Conservation (phyloP, 1,140 invertebrate genomes). For the Luehdorfia chinensis region DNA sequence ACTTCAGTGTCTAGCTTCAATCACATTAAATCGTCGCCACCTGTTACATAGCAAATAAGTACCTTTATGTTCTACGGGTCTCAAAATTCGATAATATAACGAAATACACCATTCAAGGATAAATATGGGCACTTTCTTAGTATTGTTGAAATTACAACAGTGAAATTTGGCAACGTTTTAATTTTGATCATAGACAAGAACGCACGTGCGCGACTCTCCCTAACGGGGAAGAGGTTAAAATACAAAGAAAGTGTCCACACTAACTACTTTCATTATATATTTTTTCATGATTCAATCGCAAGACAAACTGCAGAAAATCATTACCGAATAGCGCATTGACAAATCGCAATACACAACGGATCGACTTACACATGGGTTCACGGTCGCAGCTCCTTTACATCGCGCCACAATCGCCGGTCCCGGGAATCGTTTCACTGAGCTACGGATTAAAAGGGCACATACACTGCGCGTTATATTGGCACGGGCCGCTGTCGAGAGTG, state of each 20-base stretch:
- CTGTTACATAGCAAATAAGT: conserved; percentile 40
- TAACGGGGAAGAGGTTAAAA: conserved; percentile 51
- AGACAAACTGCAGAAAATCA: conserved; percentile 19
- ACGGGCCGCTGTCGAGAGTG: conserved; percentile 9
- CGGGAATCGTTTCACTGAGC: conserved; percentile 52
- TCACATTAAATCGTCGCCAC: conserved; percentile 32
- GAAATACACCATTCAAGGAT: conserved; percentile 4
- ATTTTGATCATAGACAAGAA: conserved; percentile 41
- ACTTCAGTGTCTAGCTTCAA: conserved; percentile 36
- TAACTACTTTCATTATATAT: too few relatives aligned
- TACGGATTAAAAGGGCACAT: conserved; percentile 37
- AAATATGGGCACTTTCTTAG: too few relatives aligned
- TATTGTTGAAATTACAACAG: conserved; percentile 16
- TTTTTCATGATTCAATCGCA: too few relatives aligned
- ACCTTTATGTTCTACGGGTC: not conserved
- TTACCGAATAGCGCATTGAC: conserved; percentile 2
- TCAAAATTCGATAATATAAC: not conserved
- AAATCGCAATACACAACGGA: conserved; percentile 35
- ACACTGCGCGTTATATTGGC: conserved; percentile 38
- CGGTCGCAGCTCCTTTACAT: conserved; percentile 69
- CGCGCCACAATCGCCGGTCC: conserved; percentile 67
- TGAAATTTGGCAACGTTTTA: too few relatives aligned
- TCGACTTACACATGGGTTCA: conserved; percentile 72
- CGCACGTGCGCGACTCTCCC: conserved; percentile 59
- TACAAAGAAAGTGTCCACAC: conserved; percentile 34